Evolutionary conservation across 2,797 vertebrate genomes (phyloP).

Genomic region (Morus bassanus): DNA sequence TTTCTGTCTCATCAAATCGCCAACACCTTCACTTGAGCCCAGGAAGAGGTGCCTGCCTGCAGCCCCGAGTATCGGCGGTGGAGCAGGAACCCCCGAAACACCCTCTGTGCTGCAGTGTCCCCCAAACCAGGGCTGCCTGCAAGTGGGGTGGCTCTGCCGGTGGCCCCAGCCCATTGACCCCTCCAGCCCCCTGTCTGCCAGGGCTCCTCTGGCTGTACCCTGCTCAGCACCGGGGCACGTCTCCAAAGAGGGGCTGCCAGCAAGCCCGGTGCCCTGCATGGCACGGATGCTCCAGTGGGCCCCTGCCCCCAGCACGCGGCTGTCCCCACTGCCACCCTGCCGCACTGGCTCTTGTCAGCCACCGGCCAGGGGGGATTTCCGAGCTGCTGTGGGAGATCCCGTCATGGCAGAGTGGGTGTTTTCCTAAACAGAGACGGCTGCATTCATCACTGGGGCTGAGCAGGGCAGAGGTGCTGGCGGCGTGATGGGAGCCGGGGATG

Average conservation of each 20-base stretch:
- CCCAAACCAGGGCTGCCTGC: accelerated
- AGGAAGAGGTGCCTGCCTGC: neutral
- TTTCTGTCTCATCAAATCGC: neutral
- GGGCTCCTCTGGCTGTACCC: accelerated
- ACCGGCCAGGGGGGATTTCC: neutral
- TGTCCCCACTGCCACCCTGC: neutral
- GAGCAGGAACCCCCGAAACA: neutral
- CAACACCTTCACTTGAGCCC: neutral
- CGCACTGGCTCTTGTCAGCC: accelerated
- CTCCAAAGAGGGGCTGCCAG: neutral
- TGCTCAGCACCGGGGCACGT: accelerated
- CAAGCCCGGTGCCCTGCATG: accelerated
- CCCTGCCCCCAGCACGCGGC: accelerated
- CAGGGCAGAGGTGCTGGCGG: neutral
- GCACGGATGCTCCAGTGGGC: neutral
- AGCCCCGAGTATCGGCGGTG: accelerated
- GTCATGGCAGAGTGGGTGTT: accelerated
- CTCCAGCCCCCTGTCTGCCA: neutral
- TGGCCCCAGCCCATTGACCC: neutral
- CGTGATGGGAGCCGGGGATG: accelerated
- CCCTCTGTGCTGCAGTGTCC: accelerated
- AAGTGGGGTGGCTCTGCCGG: accelerated
- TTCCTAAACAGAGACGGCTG: neutral
- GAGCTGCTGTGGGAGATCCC: neutral
- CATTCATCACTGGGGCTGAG: neutral